A percentile compares a stretch with the other conserved stretches of the same genome.
Conservation (phyloP, 2,797 vertebrate genomes). For the Argyrosomus regius region DNA sequence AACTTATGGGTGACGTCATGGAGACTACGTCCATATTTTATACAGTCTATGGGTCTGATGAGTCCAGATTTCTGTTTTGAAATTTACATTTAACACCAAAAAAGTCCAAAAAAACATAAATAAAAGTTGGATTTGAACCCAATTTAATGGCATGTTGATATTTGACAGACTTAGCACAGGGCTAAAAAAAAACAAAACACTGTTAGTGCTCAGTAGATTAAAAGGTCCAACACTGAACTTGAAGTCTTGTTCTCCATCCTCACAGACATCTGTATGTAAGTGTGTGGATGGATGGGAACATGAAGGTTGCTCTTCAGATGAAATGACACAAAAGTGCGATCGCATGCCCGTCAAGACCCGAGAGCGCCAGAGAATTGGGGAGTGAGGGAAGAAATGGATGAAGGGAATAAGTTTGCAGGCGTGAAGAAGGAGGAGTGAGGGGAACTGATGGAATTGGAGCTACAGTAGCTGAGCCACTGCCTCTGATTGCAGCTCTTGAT, state of each 20-base stretch:
- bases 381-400: slow-evolving; percentile 21
- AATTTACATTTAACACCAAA: too few species aligned
- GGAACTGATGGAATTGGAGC: slow-evolving; percentile 57
- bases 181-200: too few species aligned
- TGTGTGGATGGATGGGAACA: slow-evolving; percentile 35
- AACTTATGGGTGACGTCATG: too few species aligned
- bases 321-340: slow-evolving; percentile 53
- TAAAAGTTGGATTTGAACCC: too few species aligned
- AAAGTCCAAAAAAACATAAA: too few species aligned
- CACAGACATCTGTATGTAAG: background rate
- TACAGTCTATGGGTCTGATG: too few species aligned
- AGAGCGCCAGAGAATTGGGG: slow-evolving; percentile 14
- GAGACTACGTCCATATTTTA: too few species aligned
- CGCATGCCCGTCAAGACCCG: slow-evolving; percentile 45
- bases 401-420: slow-evolving; percentile 8
- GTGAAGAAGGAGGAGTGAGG: slow-evolving; percentile 13
- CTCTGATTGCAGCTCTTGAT: slow-evolving; percentile 68
- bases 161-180: too few species aligned
- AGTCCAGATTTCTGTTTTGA: too few species aligned
- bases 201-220: too few species aligned
- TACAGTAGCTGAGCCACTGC: slow-evolving; percentile 44
- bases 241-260: background rate
- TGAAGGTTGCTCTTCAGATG: slow-evolving; percentile 46
- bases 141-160: too few species aligned
- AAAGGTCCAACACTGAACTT: background rate